phyloP scores from a whole-genome alignment of 2,113 vertebrate species.

The Chloropsis hardwickii region DNA sequence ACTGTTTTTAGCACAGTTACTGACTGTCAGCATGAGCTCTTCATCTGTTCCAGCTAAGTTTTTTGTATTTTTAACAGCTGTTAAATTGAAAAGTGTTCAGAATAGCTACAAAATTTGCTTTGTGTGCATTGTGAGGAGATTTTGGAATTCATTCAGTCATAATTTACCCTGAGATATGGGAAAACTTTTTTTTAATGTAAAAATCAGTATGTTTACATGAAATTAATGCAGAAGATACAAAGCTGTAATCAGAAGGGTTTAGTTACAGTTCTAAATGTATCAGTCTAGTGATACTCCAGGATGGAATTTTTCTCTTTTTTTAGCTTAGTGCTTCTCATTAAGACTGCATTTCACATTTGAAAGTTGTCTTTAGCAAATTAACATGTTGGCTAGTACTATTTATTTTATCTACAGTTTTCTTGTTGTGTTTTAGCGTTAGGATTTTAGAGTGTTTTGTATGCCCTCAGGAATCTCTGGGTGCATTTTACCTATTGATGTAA shows the following conservation, averaged over 20 bases:
- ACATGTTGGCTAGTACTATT: neutral
- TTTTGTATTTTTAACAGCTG: slow-evolving; percentile 25
- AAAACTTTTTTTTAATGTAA: neutral
- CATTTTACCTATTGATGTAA: slow-evolving; percentile 51
- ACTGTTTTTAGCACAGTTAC: slow-evolving; percentile 6
- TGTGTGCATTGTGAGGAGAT: neutral
- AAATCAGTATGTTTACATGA: neutral
- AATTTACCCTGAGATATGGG: neutral
- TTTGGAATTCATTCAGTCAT: neutral
- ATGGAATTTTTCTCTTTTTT: neutral
- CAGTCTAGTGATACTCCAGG: neutral
- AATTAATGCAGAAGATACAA: neutral
- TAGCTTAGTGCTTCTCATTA: slow-evolving; percentile 1
- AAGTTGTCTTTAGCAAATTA: slow-evolving; percentile 33
- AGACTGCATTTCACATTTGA: neutral
- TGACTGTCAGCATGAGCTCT: slow-evolving; percentile 10
- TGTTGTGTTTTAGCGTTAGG: neutral
- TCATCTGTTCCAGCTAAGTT: neutral
- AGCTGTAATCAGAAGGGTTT: neutral
- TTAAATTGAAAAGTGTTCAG: neutral
- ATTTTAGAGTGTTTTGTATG: neutral
- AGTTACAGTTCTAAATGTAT: neutral
- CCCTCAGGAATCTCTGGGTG: neutral
- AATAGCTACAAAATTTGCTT: neutral
- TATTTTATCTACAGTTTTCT: neutral